Evolutionary conservation across 1,140 invertebrate genomes (phyloP), one percentile per base, ranked within the genome.

Genomic region (Triops longicaudatus): DNA sequence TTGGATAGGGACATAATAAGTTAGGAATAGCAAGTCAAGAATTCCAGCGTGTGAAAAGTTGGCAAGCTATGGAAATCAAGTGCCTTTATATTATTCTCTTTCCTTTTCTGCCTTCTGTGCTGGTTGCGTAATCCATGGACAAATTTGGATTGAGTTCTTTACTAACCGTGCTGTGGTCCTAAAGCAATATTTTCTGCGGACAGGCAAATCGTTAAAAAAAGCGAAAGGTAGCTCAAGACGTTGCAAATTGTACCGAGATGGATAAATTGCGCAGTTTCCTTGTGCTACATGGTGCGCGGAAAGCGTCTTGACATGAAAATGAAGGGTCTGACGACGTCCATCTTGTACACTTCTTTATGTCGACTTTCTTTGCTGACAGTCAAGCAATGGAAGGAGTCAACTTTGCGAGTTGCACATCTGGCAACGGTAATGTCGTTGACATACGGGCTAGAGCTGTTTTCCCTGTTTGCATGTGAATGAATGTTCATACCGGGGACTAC

Each of bases 401-500:
- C 5, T 63, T 63, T 17, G 10, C 14, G 17, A 63, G 17, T 63
- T 10, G 50, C 50, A 63, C 50, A 63, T 63, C 50, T 63, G 50
- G 50, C 50, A n/a, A 63, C 5, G 22, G 50, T 63, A 63, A 63
- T 63, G n/a, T 63, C 50, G 50, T 63, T 63, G 50, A 22, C 50
- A 63, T 63, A 63, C 50, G 50, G 50, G 50, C 5, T n/a, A n/a
- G 50, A 9, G 22, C n/a, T 63, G 31, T 37, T 37, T 22, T 63
- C 50, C 50, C 50, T n/a, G 10, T 63, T 63, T 63, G 50, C 50
- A 63, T 63, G 50, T 9, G 50, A 63, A 63, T 63, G 50, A 63
- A 63, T n/a, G 50, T 63, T 63, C 22, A 22, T 63, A 63, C 17
- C 50, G 22, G 50, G 50, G 22, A 22, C 10, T 63, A 63, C 14